Evolutionary conservation across 2,888 invertebrate species (phyloP), one percentile per base, ranked within the genome.

Genomic region (Dioctria rufipes): DNA sequence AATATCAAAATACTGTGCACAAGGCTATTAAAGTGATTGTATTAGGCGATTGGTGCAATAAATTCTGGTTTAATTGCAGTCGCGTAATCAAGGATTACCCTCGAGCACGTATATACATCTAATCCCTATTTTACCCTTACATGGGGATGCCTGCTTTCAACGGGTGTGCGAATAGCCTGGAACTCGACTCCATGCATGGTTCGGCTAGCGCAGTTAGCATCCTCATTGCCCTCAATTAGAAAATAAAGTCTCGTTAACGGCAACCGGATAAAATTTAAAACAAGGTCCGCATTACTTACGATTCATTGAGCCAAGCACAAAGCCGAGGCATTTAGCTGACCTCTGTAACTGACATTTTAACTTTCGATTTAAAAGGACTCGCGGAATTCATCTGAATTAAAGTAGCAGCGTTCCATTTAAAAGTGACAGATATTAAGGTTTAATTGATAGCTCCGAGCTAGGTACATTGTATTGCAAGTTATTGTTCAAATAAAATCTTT

Each of bases 21-120:
- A 75, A 60, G 13, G 73, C 73, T 60, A 81, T 82, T 80, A 80
- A 80, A 82, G 80, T 80, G 80, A 78, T 82, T 78, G 80, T 80
- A 82, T 80, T 82, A 80, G 73, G 54, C 80, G 67, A 82, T 80
- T 78, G 80, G 58, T 78, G 77, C 82, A 69, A 82, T 82, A 80
- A 80, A 80, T 82, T 82, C 63, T 80, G 63, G 80, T 82, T 82
- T 82, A 82, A 82, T 82, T 80, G 82, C 80, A 77, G 77, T 40
- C 58, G 61, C 73, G 73, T 77, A 77, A 77, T 77, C 63, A 77
- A 77, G 77, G 77, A 77, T 77, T 77, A 77, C 73, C 60, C 58
- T 54, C 8, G 73, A 58, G 73, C 73, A 73, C 73, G 60, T 73
- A 73, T 46, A 46, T 67, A 67, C 73, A 39, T 61, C 39, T 39